A percentile compares a stretch with the other conserved stretches of the same genome.
Evolutionary conservation across 1,140 invertebrate species (phyloP).

Genomic region (Dryas iulia): DNA sequence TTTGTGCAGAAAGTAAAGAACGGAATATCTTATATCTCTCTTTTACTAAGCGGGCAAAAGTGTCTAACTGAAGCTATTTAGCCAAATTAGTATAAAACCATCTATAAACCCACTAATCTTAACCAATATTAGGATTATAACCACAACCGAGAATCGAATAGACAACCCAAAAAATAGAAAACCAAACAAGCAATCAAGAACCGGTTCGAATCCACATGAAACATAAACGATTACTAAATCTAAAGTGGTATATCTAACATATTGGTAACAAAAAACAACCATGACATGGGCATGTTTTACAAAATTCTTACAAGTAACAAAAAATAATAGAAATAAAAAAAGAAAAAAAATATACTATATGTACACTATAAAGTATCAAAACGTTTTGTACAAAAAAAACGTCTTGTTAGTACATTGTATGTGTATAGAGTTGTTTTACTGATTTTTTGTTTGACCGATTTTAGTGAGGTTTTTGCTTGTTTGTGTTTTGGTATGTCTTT

Average conservation of each 20-base stretch:
- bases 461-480: not conserved
- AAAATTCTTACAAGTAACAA: conserved; percentile 41
- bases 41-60: too few species aligned
- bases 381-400: conserved; percentile 20
- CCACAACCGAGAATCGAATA: not conserved
- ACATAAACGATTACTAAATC: conserved; percentile 1
- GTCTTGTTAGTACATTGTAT: conserved; percentile 37
- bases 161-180: not conserved
- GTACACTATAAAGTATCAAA: not conserved
- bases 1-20: too few species aligned
- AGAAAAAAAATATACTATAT: conserved; percentile 16
- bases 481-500: too few species aligned
- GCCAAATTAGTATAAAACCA: too few species aligned
- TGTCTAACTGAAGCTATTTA: too few species aligned
- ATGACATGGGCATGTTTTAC: conserved; percentile 31
- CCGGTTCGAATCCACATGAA: not conserved
- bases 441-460: not conserved
- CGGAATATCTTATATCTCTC: too few species aligned
- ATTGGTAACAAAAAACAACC: conserved; percentile 27
- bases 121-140: not conserved
- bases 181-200: not conserved
- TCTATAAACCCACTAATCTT: too few species aligned
- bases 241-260: conserved; percentile 11
- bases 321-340: conserved; percentile 30
- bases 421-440: conserved; percentile 34